Evolutionary conservation across 2,113 vertebrate genomes (phyloP), one percentile per base, ranked within the genome.

Genomic region (Struthio camelus): DNA sequence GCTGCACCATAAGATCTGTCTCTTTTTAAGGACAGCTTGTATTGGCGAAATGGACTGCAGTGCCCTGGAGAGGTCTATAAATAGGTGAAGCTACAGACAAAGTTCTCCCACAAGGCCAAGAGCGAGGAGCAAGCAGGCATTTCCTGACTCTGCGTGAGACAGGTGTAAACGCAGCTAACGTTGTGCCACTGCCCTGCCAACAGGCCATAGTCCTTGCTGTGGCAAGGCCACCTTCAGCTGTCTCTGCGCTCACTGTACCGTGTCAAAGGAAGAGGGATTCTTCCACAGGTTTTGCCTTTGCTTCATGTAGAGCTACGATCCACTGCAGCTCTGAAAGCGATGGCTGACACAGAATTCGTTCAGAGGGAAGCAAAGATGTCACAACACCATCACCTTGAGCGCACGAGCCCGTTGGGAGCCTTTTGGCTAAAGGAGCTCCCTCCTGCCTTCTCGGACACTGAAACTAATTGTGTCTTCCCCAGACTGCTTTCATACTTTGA

Each of bases 351-450:
- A 19, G 38, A 14, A 36, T 11, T 34, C 8, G 16, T 14, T 3
- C 11, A 36, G 51, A 17, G n/a, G 77, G 36, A 11, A 18, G 59
- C 14, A 11, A 1, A 0, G 54, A 36, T 1, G 53, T 22, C 25
- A 3, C 50, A 0, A 40, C 2, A 2, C 10, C 27, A 2, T 2
- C 38, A 18, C 46, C 54, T 4, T 1, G 18, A 40, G n/a, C 2
- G 44, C 1, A 7, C 1, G 56, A 16, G 34, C 3, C 56, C 28
- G 2, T 0, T 0, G 16, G 50, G 6, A 38, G 50, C 36, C 44
- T 10, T n/a, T 12, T 2, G 40, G 8, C 75, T 46, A 1, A 18
- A 14, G 16, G 48, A 56, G 56, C 65, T 65, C 48, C 11, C 64
- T n/a, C n/a, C 44, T 32, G 53, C 53, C 38, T 36, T 10, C 44